Percentiles rank a stretch among this genome's conserved stretches.
These are phyloP conservation scores for Microtus montanus DNA, from an alignment of 2,113 vertebrate genomes.

Conservation along the genomic window DNA sequence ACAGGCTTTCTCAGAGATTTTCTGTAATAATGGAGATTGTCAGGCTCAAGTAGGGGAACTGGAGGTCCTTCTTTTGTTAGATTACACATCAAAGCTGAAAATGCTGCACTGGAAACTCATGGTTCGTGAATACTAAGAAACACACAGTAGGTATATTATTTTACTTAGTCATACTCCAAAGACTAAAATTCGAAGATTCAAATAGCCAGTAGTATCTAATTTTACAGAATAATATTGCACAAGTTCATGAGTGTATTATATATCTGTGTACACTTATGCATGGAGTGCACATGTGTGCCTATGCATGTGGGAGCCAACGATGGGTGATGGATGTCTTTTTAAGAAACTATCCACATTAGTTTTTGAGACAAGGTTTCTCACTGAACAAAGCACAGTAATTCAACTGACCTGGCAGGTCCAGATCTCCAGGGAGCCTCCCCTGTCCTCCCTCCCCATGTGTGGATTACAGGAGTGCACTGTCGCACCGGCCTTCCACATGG, in stretches of 20 bases:
- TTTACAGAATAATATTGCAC: neutral
- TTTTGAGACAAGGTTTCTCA: neutral
- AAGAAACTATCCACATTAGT: too few species aligned
- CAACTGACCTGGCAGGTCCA: neutral
- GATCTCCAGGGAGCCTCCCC: too few species aligned
- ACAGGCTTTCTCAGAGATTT: neutral
- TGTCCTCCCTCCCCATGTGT: too few species aligned
- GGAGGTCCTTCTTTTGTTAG: neutral
- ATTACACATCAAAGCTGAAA: neutral
- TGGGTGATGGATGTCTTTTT: neutral
- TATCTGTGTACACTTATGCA: neutral
- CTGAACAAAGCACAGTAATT: neutral
- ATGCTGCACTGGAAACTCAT: neutral
- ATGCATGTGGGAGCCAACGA: neutral
- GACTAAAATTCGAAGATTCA: neutral
- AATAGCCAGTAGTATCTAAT: neutral
- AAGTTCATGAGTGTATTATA: too few species aligned
- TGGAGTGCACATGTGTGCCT: too few species aligned
- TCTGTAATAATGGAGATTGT: neutral
- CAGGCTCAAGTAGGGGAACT: neutral
- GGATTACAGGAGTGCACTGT: neutral
- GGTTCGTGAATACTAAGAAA: neutral
- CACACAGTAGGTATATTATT: neutral
- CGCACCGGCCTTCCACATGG: neutral
- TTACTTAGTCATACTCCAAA: neutral